Evolutionary conservation across 1,140 invertebrate species (phyloP), one percentile per base, ranked within the genome.

Genomic region (Eueides isabella): DNA sequence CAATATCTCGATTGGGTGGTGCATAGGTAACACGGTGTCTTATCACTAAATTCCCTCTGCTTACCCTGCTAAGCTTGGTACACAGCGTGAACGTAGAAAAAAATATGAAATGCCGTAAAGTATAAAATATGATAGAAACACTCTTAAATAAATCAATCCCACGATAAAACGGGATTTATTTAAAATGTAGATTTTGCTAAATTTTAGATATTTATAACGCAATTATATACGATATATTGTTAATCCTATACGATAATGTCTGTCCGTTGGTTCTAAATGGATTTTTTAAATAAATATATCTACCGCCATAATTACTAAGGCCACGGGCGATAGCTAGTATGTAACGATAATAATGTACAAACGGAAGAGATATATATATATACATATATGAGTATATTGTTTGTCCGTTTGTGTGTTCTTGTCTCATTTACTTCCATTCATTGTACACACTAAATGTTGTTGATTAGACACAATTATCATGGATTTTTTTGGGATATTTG

Each of bases 121-220:
- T 26, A 9, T 55, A 55, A 55, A 19, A 23, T 26, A n/a, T 55
- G 9, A n/a, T 11, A 55, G 19, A 55, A 12, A 55, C 19, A 26
- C 23, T 23, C 48, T 44, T 44, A 23, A 55, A 23, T 11, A 11
- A 9, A 19, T 55, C 23, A 19, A 26, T 55, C 48, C 9, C 48
- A 19, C 9, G 1, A 55, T 11, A 26, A 19, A n/a, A 23, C 2
- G 48, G 23, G 48, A 55, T 55, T 23, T 55, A 55, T 55, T 23
- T 55, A 55, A 44, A 55, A 62, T 61, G 81, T 88, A 88, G 85
- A 84, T 86, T 88, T 86, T 86, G 83, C 86, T 85, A 87, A 86
- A 85, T 79, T 83, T 81, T 71, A 80, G 71, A 80, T 82, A 77
- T 76, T 61, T 72, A 67, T 72, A 73, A 80, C 48, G 48, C 48